Percentiles rank a stretch among this genome's conserved stretches.
Evolutionary conservation across 2,797 vertebrate species (phyloP).

Genomic region (Helicolenus hilgendorfi): DNA sequence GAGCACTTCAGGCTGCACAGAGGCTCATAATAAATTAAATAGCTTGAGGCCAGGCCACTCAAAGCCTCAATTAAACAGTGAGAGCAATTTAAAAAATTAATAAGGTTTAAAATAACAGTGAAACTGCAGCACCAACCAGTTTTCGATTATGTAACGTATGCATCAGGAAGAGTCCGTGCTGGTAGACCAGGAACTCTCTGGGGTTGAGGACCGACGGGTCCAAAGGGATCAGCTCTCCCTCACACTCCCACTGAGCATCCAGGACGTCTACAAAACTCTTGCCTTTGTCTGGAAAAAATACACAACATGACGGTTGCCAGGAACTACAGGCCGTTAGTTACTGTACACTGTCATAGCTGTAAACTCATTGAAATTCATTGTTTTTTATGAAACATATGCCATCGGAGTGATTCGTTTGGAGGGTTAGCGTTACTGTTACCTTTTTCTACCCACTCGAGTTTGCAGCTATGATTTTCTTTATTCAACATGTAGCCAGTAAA

Average conservation of each 20-base stretch:
- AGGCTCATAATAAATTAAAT: background rate
- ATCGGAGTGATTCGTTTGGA: background rate
- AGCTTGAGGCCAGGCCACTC: background rate
- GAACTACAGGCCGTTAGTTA: background rate
- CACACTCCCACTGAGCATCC: constrained; percentile 87
- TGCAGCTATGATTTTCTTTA: background rate
- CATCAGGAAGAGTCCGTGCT: constrained; percentile 92
- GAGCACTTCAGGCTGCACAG: background rate
- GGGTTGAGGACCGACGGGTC: constrained; percentile 85
- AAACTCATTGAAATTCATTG: background rate
- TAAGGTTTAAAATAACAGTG: background rate
- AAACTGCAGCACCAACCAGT: constrained; percentile 76
- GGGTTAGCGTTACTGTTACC: background rate
- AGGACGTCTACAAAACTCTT: constrained; percentile 80
- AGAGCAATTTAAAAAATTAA: background rate
- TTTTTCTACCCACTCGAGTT: background rate
- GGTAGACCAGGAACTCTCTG: constrained; percentile 92
- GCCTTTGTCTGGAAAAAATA: constrained; percentile 64
- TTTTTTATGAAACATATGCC: background rate
- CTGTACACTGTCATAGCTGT: background rate
- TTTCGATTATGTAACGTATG: constrained; percentile 84
- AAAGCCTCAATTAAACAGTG: background rate
- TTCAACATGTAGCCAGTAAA: background rate
- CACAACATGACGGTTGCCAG: background rate
- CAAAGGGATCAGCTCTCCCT: constrained; percentile 85